Evolutionary conservation across 2,888 invertebrate genomes (phyloP).

Genomic region (Trichogramma evanescens): DNA sequence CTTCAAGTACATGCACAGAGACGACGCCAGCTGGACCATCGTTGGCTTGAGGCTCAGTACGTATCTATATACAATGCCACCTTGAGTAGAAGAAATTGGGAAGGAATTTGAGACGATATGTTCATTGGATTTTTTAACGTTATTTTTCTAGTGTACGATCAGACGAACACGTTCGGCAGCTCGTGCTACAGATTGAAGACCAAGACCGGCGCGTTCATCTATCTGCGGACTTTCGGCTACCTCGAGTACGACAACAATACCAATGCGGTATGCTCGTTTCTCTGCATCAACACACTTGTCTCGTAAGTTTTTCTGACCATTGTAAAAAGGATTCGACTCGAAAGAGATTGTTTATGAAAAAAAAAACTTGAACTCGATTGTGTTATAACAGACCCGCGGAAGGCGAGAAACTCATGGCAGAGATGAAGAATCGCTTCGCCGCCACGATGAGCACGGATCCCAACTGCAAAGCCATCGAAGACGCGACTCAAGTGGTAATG

Average conservation of each 20-base stretch:
- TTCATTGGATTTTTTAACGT: neutral
- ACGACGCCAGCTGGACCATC: slow-evolving; percentile 83
- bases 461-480: neutral
- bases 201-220: slow-evolving; percentile 78
- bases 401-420: slow-evolving; percentile 63
- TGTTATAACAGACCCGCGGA: slow-evolving; percentile 58
- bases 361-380: neutral
- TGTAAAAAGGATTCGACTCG: neutral
- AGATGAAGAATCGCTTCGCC: slow-evolving; percentile 75
- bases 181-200: slow-evolving; percentile 81
- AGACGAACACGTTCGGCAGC: slow-evolving; percentile 72
- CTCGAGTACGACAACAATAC: slow-evolving; percentile 72
- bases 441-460: slow-evolving; percentile 47
- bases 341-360: neutral
- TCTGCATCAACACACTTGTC: slow-evolving; percentile 75
- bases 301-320: slow-evolving; percentile 41
- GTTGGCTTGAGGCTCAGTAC: slow-evolving; percentile 77
- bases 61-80: slow-evolving; percentile 6
- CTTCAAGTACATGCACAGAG: slow-evolving; percentile 83
- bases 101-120: neutral
- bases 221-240: slow-evolving; percentile 75
- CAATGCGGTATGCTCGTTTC: slow-evolving; percentile 75
- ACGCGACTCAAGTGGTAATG: no score
- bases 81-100: neutral
- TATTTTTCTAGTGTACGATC: slow-evolving; percentile 66